Base-by-base conservation (phyloP, 2,113 vertebrate genomes). In the Podarcis muralis region DNA sequence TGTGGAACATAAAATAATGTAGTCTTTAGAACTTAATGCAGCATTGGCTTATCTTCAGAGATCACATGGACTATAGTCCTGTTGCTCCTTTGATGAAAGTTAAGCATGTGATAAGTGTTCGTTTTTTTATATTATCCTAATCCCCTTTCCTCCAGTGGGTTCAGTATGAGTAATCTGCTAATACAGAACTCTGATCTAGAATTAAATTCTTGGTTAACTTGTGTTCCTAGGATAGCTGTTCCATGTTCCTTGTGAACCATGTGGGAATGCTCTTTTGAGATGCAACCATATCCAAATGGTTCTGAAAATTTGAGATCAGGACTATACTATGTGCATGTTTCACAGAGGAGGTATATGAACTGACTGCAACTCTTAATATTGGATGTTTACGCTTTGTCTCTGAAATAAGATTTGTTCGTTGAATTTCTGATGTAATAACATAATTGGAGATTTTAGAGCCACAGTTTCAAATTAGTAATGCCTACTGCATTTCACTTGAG, bases 401-500 rank as follows among this genome's bases (percentile, higher is more conserved):
- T 83, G 35, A 40, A 83, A 48, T 48, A 48, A 48, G 81, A 20
- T 69, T 25, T 66, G 32, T 40, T 27, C 40, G 9, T 12, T 59
- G 15, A 9, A 81, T 62, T 81, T 22, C 53, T 37, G 53, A 32
- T 9, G 13, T 30, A 71, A 12, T 62, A 23, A 69, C 66, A 69
- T 35, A 69, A 71, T 9, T 16, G 13, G 84, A 48, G 37, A 84
- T 87, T 87, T 69, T 53, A 77, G 79, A 77, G 68, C 30, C 1
- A 81, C 27, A 20, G 5, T 59, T 71, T 71, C 12, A 65, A 9
- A 35, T 37, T 43, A 85, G 71, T 90, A 59, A 9, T 88, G 77
- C 85, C 86, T 83, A n/a, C 83, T 59, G 32, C 59, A 92, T 74
- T 3, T 57, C 92, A 75, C 48, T 53, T 53, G 48, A 53, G 48